Base-by-base conservation (phyloP, 2,888 invertebrate species). In the Scaptomyza reducta region DNA sequence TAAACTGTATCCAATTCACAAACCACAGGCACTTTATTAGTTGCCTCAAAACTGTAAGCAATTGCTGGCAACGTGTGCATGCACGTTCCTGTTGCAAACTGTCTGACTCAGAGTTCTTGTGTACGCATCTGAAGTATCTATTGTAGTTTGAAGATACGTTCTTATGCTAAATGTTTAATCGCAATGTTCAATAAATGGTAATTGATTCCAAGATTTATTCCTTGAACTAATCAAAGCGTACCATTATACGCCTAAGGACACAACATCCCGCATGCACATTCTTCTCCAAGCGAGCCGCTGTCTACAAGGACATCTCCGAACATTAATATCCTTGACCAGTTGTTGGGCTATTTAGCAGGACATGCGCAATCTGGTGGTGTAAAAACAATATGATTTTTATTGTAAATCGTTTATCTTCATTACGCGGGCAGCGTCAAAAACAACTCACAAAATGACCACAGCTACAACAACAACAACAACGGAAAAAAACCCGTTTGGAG, bases 371-470 rank as follows among this genome's bases (percentile, higher is more conserved):
- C 51, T 65, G 65, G 70, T 78, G 79, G 77, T 79, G 77, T 67
- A 76, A 66, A 62, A 64, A 72, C 69, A 83, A 83, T 80, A 66
- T 63, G 67, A 63, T 77, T 77, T 71, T 77, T 63, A 87, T 83
- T 83, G 73, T 73, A 72, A 81, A 81, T 74, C 86, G 81, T 80
- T 86, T 83, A 86, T 86, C 80, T 78, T 86, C 84, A 84, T 86
- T 86, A 84, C 70, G 85, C 79, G 74, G 45, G 41, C 72, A 69
- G 73, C 76, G 75, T 72, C 73, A 74, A 75, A 82, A 73, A 11
- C 29, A 9, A 47, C 61, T 68, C 54, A 38, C 53, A 46, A 70
- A 68, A 16, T 62, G 65, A 75, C 73, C 79, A 61, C 73, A 74
- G 58, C 59, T 47, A 59, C 18, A 68, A 75, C 13, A 73, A 64